Base-by-base conservation (phyloP, 2,888 invertebrate genomes). In the Isotomurus palustris region DNA sequence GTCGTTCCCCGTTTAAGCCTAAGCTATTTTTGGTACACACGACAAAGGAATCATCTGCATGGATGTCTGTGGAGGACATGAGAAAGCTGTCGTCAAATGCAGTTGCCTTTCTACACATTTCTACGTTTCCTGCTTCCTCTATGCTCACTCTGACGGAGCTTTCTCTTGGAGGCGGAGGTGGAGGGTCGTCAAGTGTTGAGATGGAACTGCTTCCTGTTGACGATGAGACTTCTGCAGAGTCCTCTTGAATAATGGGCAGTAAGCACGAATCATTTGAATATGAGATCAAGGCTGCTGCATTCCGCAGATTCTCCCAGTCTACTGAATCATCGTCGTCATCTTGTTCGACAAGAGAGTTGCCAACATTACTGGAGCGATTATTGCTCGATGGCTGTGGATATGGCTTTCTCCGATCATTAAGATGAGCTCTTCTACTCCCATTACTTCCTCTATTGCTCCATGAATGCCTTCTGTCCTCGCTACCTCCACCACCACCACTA, bases 61-160 rank as follows among this genome's bases (percentile, higher is more conserved):
- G 49, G 41, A 52, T 52, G 35, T 52, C 51, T 47, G 52, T 56
- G 10, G 56, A 50, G 45, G 57, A 55, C 53, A 58, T 64, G 45
- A 64, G 56, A 22, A 64, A 64, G 45, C 60, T 64, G 17, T 63
- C 60, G 19, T 58, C 58, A 19, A 58, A n/a, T n/a, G n/a, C n/a
- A n/a, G n/a, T n/a, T n/a, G n/a, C n/a, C 17, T 43, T 12, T 17
- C 43, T 36, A 28, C 25, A 3, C 8, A 44, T 47, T 27, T 47
- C 12, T 36, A 17, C 24, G n/a, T n/a, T n/a, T n/a, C n/a, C n/a
- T n/a, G n/a, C n/a, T n/a, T n/a, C n/a, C n/a, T n/a, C n/a, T n/a
- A n/a, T n/a, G n/a, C n/a, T n/a, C n/a, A n/a, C n/a, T n/a, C n/a
- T n/a, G n/a, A n/a, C n/a, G n/a, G n/a, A n/a, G n/a, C n/a, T n/a